Evolutionary conservation across 2,113 vertebrate genomes (phyloP), one percentile per base, ranked within the genome.

Genomic region (Hippocampus abdominalis): DNA sequence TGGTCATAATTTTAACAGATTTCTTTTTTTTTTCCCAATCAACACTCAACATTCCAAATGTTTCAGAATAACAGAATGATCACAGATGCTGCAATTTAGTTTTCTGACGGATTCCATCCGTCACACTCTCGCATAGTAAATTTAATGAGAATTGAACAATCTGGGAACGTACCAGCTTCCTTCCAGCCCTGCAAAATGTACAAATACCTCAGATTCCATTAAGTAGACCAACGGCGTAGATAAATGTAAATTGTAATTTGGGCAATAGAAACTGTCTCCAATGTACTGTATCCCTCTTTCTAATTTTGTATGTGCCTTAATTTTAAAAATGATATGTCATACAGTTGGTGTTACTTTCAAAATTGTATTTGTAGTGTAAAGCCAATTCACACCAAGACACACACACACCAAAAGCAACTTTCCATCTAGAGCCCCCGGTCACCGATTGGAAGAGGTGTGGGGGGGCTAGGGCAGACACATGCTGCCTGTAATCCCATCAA

Each of bases 401-500:
- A 49, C 66, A 29, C 66, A 56, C 59, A 69, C 68, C 54, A 39
- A 76, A 82, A 64, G 63, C 66, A 49, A 48, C 60, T 63, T 69
- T 70, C 42, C 39, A 72, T 67, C 59, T 72, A 6, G 13, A 42
- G 46, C 36, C 53, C 54, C 13, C 49, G 59, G 46, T 70, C 44
- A 56, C 11, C 53, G n/a, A 39, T 23, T 0, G 32, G 60, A 23
- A 27, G 48, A 48, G 61, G 12, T 42, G 44, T 48, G 18, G 62
- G 70, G 70, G 69, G 36, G 48, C 61, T 56, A 90, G 89, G 90
- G 90, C 87, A 77, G 81, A 88, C 80, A 87, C 85, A 83, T 78
- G 84, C 82, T 85, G 78, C 80, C 86, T 84, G 77, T 93, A 93
- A 94, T 94, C 90, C 76, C 73, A 92, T 93, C 91, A 93, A 87